Base-by-base conservation (phyloP, 2,113 vertebrate genomes). In the Porphyrio hochstetteri region DNA sequence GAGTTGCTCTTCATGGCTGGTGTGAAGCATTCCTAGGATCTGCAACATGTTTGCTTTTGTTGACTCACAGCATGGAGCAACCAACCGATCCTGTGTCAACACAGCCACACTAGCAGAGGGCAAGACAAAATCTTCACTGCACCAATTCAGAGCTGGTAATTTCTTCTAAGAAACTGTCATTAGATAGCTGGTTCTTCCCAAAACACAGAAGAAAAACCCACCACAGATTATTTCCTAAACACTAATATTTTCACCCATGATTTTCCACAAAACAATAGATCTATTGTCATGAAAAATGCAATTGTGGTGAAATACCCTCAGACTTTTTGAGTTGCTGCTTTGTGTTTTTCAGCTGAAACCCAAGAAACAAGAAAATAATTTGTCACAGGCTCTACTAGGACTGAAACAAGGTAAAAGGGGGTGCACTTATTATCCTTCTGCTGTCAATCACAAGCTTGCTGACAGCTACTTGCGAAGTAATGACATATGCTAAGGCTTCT, bases 71-170 rank as follows among this genome's bases (percentile, higher is more conserved):
- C 28, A n/a, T 5, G 7, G 12, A 36, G 31, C 20, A 74, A 63
- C 14, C 20, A 74, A 63, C 14, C 2, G 0, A 72, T 28, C 14
- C 42, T 36, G 16, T 2, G 0, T 8, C 38, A 33, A 13, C 9
- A 35, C 18, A 81, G 53, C 19, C 63, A 29, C 4, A 24, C 19
- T 4, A 56, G 31, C 31, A 67, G 7, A 71, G 13, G 20, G 20
- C 13, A 56, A 48, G 29, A 44, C 33, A 24, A 79, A 31, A 28
- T 42, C 52, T 14, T 69, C 27, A 10, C 5, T 68, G 10, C 59
- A 79, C 15, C 50, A n/a, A 23, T 18, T 38, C 46, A 86, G 48
- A 83, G 23, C 40, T 29, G 11, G 20, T 4, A 13, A 42, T 11
- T 72, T 40, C 59, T 64, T 27, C 17, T 48, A 48, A 72, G 20